phyloP scores from a whole-genome alignment of 2,888 invertebrate species.

The Erebia ligea region DNA sequence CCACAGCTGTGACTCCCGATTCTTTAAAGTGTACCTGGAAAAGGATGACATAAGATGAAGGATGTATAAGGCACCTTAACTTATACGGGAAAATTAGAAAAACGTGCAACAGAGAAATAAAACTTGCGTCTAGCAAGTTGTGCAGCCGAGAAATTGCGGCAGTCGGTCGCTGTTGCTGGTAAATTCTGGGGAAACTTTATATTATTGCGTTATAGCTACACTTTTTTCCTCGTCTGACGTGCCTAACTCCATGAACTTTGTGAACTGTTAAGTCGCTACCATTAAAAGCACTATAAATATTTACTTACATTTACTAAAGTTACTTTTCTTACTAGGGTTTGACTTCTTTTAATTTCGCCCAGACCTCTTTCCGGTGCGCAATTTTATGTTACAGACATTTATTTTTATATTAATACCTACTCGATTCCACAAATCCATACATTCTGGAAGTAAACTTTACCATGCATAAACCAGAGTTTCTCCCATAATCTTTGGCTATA shows the following conservation, averaged over 20 bases:
- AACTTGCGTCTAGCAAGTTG: constrained; percentile 48
- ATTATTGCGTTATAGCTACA: constrained; percentile 53
- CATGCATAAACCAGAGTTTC: neutral
- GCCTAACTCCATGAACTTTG: constrained; percentile 36
- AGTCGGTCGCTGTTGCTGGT: constrained; percentile 61
- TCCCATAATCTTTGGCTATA: neutral
- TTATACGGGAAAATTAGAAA: constrained; percentile 39
- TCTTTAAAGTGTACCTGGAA: too few species aligned
- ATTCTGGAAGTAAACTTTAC: neutral
- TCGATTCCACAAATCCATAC: too few species aligned
- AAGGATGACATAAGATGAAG: too few species aligned
- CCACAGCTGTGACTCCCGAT: too few species aligned
- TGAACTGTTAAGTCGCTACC: constrained; percentile 31
- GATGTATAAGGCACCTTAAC: too few species aligned
- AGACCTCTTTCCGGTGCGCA: too few species aligned
- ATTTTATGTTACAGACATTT: too few species aligned
- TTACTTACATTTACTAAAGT: too few species aligned
- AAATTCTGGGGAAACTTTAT: constrained; percentile 65
- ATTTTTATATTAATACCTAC: too few species aligned
- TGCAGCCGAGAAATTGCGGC: constrained; percentile 40
- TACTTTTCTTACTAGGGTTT: too few species aligned
- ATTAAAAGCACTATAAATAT: constrained; percentile 1
- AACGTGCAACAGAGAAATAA: constrained; percentile 44
- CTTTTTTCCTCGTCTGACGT: constrained; percentile 45
- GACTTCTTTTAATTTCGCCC: too few species aligned